These are phyloP conservation scores for Hemicrepidius hirtus DNA, from an alignment of 2,888 invertebrate genomes.

Conservation along the genomic window DNA sequence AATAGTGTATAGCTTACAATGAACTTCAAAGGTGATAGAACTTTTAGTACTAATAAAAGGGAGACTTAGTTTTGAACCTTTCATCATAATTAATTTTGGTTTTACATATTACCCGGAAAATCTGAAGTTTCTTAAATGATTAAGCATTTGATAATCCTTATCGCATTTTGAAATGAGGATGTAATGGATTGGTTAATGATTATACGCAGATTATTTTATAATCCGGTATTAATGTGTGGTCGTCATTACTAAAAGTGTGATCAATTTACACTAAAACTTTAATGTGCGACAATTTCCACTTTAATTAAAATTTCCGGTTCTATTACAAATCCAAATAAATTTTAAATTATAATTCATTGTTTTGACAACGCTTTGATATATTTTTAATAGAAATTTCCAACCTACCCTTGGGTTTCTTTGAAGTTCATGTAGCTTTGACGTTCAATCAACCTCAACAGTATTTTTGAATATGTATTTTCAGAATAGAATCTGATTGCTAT, in stretches of 20 bases:
- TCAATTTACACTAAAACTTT: too few relatives aligned
- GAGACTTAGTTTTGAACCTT: not conserved
- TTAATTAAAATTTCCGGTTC: too few relatives aligned
- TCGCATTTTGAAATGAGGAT: too few relatives aligned
- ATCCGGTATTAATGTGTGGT: too few relatives aligned
- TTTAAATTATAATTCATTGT: too few relatives aligned
- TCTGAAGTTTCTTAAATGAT: not conserved
- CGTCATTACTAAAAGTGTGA: too few relatives aligned
- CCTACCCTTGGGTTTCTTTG: slow-evolving; percentile 8
- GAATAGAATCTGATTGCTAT: slow-evolving; percentile 41
- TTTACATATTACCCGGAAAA: not conserved
- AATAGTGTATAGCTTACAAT: slow-evolving; percentile 11
- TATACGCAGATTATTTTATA: too few relatives aligned
- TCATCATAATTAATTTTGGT: slow-evolving; percentile 6
- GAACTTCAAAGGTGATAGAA: slow-evolving; percentile 27
- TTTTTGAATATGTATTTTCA: slow-evolving; percentile 41
- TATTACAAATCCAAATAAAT: too few relatives aligned
- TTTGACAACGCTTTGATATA: slow-evolving; percentile 7
- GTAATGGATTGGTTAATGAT: too few relatives aligned
- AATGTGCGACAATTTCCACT: too few relatives aligned
- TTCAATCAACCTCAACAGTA: slow-evolving; percentile 36
- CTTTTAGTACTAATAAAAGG: slow-evolving; percentile 18
- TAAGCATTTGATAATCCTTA: too few relatives aligned
- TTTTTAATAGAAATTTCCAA: slow-evolving; percentile 14
- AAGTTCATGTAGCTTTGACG: slow-evolving; percentile 35